Evolutionary conservation across 1,140 invertebrate species (phyloP).

Genomic region (Cyphomyrmex costatus): DNA sequence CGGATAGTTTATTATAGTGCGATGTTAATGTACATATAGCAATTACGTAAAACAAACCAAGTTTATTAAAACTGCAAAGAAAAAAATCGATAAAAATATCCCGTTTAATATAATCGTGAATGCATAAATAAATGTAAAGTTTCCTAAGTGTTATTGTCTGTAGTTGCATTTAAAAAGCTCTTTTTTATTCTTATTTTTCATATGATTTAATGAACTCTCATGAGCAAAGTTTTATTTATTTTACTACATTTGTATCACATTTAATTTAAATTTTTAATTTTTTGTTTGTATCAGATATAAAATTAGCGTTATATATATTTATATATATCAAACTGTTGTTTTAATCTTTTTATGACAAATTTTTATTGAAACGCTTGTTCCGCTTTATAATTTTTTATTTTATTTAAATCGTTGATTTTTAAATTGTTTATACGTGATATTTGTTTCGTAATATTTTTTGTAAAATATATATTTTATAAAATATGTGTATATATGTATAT

Average conservation of each 20-base stretch:
- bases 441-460: background rate
- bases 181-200: background rate
- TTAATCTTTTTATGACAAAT: background rate
- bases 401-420: background rate
- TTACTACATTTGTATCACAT: background rate
- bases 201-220: background rate
- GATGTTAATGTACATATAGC: constrained; percentile 2
- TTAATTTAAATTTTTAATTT: constrained; percentile 38
- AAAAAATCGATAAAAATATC: constrained; percentile 20
- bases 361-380: background rate
- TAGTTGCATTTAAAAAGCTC: background rate
- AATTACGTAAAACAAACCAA: background rate
- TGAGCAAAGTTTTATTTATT: constrained; percentile 5
- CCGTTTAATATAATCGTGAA: constrained; percentile 1
- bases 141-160: background rate
- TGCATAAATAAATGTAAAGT: constrained; percentile 31
- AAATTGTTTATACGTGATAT: background rate
- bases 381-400: background rate
- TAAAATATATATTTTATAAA: no score
- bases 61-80: constrained; percentile 45
- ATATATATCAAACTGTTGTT: background rate
- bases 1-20: constrained; percentile 12
- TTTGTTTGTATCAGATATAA: background rate
- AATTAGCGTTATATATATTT: background rate
- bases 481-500: background rate